Evolutionary conservation across 2,797 vertebrate species (phyloP).

Genomic region (Serranus cabrilla): DNA sequence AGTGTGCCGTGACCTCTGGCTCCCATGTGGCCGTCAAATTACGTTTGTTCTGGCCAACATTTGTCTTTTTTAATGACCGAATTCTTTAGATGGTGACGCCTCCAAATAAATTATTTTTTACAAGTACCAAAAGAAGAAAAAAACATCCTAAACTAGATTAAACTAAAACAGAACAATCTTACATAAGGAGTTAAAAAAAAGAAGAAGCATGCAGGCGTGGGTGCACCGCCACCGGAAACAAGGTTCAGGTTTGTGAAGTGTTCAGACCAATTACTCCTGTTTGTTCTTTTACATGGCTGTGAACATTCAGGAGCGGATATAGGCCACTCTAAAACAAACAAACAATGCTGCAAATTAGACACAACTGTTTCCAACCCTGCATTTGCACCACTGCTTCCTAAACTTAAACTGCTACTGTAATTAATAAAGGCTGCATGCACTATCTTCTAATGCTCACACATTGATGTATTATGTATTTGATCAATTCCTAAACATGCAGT

Average conservation of each 20-base stretch:
- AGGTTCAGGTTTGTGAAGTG: slow-evolving; percentile 29
- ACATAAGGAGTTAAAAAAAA: not conserved
- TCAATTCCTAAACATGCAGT: not conserved
- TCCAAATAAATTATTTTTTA: not conserved
- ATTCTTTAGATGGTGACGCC: not conserved
- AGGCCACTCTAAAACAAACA: slow-evolving; percentile 41
- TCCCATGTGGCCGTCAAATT: slow-evolving; percentile 59
- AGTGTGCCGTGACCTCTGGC: slow-evolving; percentile 66
- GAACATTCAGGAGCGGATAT: slow-evolving; percentile 46
- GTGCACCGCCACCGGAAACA: slow-evolving; percentile 28
- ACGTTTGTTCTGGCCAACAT: slow-evolving; percentile 58
- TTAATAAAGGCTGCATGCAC: slow-evolving; percentile 4
- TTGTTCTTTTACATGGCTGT: slow-evolving; percentile 64
- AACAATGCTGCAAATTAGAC: slow-evolving; percentile 28
- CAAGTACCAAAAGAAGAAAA: not conserved
- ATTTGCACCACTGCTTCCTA: not conserved
- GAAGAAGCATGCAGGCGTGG: not conserved
- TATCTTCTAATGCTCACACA: not conserved
- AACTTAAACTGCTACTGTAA: not conserved
- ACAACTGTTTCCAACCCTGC: not conserved
- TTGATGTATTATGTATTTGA: not conserved
- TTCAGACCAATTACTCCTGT: slow-evolving; percentile 52
- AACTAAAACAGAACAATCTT: not conserved
- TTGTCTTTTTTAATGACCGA: slow-evolving; percentile 31
- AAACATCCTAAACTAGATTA: not conserved